Base-by-base conservation (phyloP, 2,888 invertebrate species). In the Clunio marinus region DNA sequence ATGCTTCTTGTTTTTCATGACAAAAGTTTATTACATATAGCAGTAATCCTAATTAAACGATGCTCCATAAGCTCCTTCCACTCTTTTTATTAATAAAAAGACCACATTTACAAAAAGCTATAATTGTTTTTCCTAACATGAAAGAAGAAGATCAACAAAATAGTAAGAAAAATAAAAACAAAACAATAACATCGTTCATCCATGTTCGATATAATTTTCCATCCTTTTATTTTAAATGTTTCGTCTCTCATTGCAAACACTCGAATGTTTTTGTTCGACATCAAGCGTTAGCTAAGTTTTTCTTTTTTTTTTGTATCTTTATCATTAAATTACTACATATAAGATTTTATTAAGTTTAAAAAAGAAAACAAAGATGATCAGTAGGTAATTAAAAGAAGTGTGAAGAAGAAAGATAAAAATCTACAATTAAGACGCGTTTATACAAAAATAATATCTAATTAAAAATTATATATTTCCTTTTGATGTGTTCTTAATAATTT, bases 31-130 rank as follows among this genome's bases (percentile, higher is more conserved):
- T 15, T n/a, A 57, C 27, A 55, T 25, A 10, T 25, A 55, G 25
- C 55, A 13, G 20, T 55, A 4, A 55, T 55, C 22, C 17, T 13
- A 17, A 10, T 55, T 55, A 24, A 55, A 17, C 1, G 24, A 8
- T 5, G 13, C n/a, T 13, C 8, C 1, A 35, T 35, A 32, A 32
- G 8, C n/a, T 35, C n/a, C 10, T 17, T 55, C 10, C 7, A 2
- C 10, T n/a, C 41, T 41, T 10, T 41, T 51, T 17, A 51, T 51
- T 20, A n/a, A 8, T 51, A 17, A 51, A 51, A 51, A 51, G 51
- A 51, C 51, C 51, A 51, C 51, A 51, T 51, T 20, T 51, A 51
- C 51, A 51, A 20, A 51, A 51, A 51, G 51, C 51, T 51, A 51
- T 41, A 41, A 41, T 41, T 41, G 22, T 17, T 51, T 17, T 51